phyloP scores from a whole-genome alignment of 30 jellyfish, hydroid and myxozoan genomes.

The Sanderia malayensis region DNA sequence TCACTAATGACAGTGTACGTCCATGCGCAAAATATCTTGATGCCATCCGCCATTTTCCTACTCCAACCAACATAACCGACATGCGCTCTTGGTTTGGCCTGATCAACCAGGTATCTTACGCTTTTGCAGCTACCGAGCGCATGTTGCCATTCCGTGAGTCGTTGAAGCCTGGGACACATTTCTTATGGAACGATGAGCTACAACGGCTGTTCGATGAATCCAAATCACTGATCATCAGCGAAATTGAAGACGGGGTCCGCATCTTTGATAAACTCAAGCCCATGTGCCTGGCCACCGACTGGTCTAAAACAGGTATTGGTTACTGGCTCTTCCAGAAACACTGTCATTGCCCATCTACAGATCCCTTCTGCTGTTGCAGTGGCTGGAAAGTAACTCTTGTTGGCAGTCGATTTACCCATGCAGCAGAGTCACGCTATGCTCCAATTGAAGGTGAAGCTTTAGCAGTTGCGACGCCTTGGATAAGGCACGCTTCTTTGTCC shows the following conservation, averaged over 20 bases:
- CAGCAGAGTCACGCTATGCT: constrained; percentile 38
- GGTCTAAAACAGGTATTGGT: constrained; percentile 45
- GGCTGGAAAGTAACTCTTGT: constrained; percentile 23
- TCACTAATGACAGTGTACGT: too few relatives aligned
- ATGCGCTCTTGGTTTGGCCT: too few relatives aligned
- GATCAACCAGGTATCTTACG: too few relatives aligned
- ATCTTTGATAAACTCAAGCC: constrained; percentile 15
- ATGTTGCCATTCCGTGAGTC: constrained; percentile 47
- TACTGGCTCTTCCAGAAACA: constrained; percentile 30
- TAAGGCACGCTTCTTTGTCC: constrained; percentile 35
- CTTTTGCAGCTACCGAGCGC: too few relatives aligned
- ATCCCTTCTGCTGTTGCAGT: constrained; percentile 17
- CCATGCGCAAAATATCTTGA: too few relatives aligned
- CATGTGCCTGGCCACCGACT: too few relatives aligned
- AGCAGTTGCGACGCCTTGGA: constrained; percentile 48
- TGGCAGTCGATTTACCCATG: constrained; percentile 26
- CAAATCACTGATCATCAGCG: constrained; percentile 1
- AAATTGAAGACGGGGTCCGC: constrained; percentile 21
- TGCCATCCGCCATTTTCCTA: too few relatives aligned
- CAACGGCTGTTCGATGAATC: constrained; percentile 19
- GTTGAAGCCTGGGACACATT: constrained; percentile 33
- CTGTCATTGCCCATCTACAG: constrained; percentile 1
- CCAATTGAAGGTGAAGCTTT: constrained; percentile 62
- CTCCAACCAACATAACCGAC: too few relatives aligned
- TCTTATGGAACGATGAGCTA: constrained; percentile 23